Conservation (phyloP, 2,113 vertebrate genomes). For the Xenotilapia flavipinnis region DNA sequence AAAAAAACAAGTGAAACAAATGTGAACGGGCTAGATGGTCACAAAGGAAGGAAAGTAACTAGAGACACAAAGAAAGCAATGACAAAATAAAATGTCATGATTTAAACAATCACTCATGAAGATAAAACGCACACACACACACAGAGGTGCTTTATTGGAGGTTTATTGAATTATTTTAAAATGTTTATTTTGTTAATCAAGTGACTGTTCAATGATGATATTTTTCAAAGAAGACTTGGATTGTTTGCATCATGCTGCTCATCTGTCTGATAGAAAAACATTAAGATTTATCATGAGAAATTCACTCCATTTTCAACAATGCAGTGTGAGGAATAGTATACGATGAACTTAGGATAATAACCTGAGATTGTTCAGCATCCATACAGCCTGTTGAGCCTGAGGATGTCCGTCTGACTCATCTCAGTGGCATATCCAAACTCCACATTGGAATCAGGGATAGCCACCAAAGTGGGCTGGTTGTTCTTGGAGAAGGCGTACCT, state of each 20-base stretch:
- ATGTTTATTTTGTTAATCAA: not conserved
- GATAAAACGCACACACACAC: not conserved
- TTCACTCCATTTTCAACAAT: not conserved
- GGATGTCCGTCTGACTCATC: constrained; percentile 35
- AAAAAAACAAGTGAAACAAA: not conserved
- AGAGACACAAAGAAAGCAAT: not conserved
- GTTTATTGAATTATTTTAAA: not conserved
- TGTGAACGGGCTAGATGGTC: not conserved
- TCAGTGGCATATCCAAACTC: constrained; percentile 3
- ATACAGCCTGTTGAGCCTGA: constrained; percentile 35
- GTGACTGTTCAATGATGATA: not conserved
- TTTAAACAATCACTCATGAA: not conserved
- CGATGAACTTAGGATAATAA: not conserved
- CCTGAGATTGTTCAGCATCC: not conserved
- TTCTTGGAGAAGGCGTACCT: constrained; percentile 41
- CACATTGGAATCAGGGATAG: constrained; percentile 11
- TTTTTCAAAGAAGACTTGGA: not conserved
- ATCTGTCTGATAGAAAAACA: not conserved
- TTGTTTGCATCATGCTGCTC: not conserved
- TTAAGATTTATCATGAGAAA: not conserved
- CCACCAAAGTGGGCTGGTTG: constrained; percentile 22
- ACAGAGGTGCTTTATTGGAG: not conserved
- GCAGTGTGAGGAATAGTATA: not conserved
- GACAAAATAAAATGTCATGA: not conserved
- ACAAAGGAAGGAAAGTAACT: not conserved